These are phyloP conservation scores for Diploptera punctata DNA, from an alignment of 2,888 invertebrate genomes.

Conservation along the genomic window DNA sequence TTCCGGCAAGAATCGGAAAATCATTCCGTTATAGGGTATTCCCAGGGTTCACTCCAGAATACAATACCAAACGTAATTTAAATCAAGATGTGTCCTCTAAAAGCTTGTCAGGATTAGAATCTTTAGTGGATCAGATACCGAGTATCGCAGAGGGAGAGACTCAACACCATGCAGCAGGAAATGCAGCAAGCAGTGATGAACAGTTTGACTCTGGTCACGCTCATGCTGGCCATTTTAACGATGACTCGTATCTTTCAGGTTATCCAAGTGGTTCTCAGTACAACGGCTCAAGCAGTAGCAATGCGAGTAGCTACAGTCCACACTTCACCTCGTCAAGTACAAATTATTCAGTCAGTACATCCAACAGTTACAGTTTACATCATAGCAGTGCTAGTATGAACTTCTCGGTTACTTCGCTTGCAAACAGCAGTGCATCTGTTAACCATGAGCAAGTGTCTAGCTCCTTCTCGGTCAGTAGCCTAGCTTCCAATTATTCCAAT, in stretches of 20 bases:
- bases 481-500: slow-evolving; percentile 55
- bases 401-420: slow-evolving; percentile 53
- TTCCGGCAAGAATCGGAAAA: slow-evolving; percentile 48
- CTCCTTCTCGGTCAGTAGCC: slow-evolving; percentile 57
- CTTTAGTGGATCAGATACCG: slow-evolving; percentile 90
- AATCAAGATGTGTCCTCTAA: slow-evolving; percentile 82
- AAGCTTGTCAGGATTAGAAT: slow-evolving; percentile 85
- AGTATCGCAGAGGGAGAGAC: slow-evolving; percentile 78
- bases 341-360: slow-evolving; percentile 46
- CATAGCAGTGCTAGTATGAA: slow-evolving; percentile 48
- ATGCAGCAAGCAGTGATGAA: slow-evolving; percentile 48
- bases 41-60: slow-evolving; percentile 43
- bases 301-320: slow-evolving; percentile 46
- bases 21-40: slow-evolving; percentile 47
- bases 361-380: slow-evolving; percentile 45
- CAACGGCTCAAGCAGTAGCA: slow-evolving; percentile 47
- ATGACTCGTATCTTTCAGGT: slow-evolving; percentile 48
- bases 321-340: slow-evolving; percentile 45
- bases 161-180: slow-evolving; percentile 46
- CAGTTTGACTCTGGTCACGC: slow-evolving; percentile 44
- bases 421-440: slow-evolving; percentile 48
- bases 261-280: slow-evolving; percentile 45
- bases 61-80: slow-evolving; percentile 42
- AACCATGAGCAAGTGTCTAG: slow-evolving; percentile 48
- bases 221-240: slow-evolving; percentile 46